phyloP scores from a whole-genome alignment of 1,140 invertebrate species.

The Andrena cerasifolii region DNA sequence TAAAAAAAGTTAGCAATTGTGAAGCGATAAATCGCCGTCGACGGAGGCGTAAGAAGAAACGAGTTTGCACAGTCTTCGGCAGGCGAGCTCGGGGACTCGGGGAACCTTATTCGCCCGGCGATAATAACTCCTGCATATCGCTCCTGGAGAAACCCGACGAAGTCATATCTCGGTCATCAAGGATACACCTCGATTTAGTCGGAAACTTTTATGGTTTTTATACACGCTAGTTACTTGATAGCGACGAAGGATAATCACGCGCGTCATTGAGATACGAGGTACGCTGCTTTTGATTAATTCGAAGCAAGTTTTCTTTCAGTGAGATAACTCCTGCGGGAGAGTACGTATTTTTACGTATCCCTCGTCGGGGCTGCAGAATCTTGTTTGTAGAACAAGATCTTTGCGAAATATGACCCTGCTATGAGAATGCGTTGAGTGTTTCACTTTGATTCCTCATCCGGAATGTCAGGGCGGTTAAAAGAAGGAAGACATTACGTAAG shows the following conservation, averaged over 20 bases:
- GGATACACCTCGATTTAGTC: conserved; percentile 7
- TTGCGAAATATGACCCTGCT: too few relatives aligned
- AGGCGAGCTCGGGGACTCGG: background rate
- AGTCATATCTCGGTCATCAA: conserved; percentile 2
- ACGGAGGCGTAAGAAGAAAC: background rate
- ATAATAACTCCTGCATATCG: conserved; percentile 2
- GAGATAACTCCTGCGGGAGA: too few relatives aligned
- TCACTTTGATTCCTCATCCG: too few relatives aligned
- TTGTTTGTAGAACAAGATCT: too few relatives aligned
- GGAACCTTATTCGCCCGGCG: background rate
- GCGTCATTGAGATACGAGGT: too few relatives aligned
- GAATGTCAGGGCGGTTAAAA: too few relatives aligned
- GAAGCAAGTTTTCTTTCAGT: background rate
- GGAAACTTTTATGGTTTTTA: background rate
- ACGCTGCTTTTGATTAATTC: background rate
- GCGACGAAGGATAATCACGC: background rate
- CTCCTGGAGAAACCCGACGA: background rate
- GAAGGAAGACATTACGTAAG: too few relatives aligned
- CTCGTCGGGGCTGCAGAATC: too few relatives aligned
- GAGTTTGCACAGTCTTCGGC: background rate
- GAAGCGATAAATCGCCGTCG: too few relatives aligned
- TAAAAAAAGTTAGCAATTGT: background rate
- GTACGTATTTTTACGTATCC: too few relatives aligned
- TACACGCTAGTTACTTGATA: background rate
- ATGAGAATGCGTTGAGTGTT: too few relatives aligned